Conservation (phyloP, 2,797 vertebrate genomes). For the Danio tinwini region DNA sequence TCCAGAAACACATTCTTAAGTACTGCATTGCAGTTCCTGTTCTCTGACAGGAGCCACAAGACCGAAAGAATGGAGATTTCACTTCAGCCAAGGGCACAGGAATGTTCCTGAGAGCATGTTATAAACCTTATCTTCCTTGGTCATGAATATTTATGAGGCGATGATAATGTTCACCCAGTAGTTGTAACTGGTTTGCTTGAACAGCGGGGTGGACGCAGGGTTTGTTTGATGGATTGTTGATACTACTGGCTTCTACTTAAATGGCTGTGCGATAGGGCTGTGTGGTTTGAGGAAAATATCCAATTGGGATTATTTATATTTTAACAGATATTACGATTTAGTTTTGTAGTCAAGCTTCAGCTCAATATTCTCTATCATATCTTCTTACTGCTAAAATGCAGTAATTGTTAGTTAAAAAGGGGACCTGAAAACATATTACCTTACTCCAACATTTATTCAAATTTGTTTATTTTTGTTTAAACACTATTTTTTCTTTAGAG, state of each 20-base stretch:
- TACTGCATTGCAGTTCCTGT: constrained; percentile 31
- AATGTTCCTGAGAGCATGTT: constrained; percentile 15
- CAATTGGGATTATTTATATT: too few relatives aligned
- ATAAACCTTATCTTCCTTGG: constrained; percentile 21
- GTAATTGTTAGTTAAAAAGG: too few relatives aligned
- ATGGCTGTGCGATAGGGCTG: neutral
- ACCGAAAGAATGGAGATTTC: neutral
- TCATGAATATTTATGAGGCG: constrained; percentile 10
- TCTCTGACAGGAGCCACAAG: neutral
- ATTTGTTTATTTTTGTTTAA: too few relatives aligned
- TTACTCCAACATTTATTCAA: too few relatives aligned
- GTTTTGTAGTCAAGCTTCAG: too few relatives aligned
- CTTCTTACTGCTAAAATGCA: too few relatives aligned
- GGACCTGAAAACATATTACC: too few relatives aligned
- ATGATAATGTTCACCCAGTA: neutral
- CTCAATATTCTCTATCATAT: too few relatives aligned
- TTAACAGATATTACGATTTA: too few relatives aligned
- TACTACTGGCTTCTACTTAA: neutral
- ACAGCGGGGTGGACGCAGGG: neutral
- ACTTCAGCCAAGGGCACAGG: neutral
- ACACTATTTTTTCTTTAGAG: too few relatives aligned
- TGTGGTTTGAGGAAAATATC: too few relatives aligned
- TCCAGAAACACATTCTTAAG: constrained; percentile 21
- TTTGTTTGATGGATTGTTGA: constrained; percentile 13
- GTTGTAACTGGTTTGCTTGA: constrained; percentile 19